phyloP scores from a whole-genome alignment of 2,113 vertebrate genomes.

The Pteruthius melanotis region DNA sequence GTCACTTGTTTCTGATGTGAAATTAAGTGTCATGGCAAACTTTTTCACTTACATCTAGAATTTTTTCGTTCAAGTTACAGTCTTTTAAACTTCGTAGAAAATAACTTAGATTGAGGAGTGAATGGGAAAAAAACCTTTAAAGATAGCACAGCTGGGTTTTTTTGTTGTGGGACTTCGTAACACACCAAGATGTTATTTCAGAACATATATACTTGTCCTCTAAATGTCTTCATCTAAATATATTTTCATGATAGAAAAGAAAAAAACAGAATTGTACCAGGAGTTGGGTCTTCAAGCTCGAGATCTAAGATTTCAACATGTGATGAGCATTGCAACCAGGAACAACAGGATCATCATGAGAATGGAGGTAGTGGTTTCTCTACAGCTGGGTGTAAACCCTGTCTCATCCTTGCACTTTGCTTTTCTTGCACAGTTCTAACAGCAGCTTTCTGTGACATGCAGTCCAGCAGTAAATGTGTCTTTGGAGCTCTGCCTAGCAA shows the following conservation, averaged over 20 bases:
- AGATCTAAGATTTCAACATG: constrained; percentile 93
- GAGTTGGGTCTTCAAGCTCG: constrained; percentile 93
- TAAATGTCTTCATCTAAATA: background rate
- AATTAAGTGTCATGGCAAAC: background rate
- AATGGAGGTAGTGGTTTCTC: constrained; percentile 84
- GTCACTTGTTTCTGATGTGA: background rate
- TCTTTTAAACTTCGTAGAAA: background rate
- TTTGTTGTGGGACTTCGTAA: background rate
- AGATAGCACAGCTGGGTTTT: background rate
- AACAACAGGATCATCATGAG: constrained; percentile 93
- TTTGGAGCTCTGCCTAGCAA: background rate
- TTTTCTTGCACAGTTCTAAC: background rate
- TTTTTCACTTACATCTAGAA: background rate
- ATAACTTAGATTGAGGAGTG: background rate
- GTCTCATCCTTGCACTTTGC: background rate
- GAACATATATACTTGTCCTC: rapidly evolving
- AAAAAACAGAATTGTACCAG: constrained; percentile 93
- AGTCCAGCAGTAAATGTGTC: background rate
- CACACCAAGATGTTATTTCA: background rate
- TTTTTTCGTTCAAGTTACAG: background rate
- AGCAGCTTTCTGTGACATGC: background rate
- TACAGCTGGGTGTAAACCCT: background rate
- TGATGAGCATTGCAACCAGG: constrained; percentile 85
- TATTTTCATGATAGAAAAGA: constrained; percentile 80
- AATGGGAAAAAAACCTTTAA: background rate